These are phyloP conservation scores for Halesus radiatus DNA, from an alignment of 1,140 invertebrate species.

Conservation along the genomic window DNA sequence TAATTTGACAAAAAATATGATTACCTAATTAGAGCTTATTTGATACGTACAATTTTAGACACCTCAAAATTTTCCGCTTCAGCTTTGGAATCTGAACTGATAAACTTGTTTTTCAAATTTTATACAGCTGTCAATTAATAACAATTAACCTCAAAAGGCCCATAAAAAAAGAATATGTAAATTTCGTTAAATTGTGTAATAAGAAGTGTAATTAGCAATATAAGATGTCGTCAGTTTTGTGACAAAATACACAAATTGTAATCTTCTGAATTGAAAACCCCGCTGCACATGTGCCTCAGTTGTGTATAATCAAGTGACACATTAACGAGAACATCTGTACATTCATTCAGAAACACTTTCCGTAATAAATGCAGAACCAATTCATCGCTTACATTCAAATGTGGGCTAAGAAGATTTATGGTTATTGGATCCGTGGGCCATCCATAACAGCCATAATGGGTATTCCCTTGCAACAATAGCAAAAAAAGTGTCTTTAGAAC, in stretches of 20 bases:
- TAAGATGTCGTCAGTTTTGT: no score
- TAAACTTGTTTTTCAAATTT: no score
- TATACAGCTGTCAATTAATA: no score
- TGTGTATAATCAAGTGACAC: slow-evolving; percentile 28
- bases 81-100: no score
- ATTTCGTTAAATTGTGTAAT: no score
- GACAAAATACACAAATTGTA: not conserved
- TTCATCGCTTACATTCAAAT: slow-evolving; percentile 9
- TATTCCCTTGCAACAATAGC: slow-evolving; percentile 28
- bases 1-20: no score
- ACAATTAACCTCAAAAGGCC: no score
- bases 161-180: no score
- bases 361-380: slow-evolving; percentile 16
- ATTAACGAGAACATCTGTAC: slow-evolving; percentile 27
- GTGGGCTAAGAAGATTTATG: slow-evolving; percentile 25
- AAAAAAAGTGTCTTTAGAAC: slow-evolving; percentile 32
- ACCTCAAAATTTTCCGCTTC: no score
- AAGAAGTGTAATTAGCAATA: no score
- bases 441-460: slow-evolving; percentile 28
- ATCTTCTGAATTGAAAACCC: not conserved
- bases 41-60: no score
- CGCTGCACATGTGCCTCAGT: not conserved
- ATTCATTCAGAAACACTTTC: not conserved
- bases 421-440: slow-evolving; percentile 26
- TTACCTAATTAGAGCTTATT: no score